Percentiles rank a stretch among this genome's conserved stretches.
phyloP scores from a whole-genome alignment of 2,888 invertebrate species.

The Agonopterix alstromeriana region DNA sequence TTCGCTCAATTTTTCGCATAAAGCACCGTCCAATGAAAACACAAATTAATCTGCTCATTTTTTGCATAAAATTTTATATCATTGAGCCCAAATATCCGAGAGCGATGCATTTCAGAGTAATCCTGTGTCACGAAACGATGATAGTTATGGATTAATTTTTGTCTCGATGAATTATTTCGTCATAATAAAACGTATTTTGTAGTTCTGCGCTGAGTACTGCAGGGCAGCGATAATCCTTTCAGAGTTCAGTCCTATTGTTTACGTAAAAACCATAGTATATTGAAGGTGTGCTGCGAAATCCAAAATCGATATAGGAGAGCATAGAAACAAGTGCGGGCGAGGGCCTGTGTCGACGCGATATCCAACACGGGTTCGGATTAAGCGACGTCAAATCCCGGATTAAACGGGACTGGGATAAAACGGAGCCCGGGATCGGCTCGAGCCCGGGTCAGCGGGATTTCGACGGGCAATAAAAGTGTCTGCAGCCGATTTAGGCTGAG shows the following conservation, averaged over 20 bases:
- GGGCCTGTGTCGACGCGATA: slow-evolving; percentile 77
- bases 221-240: slow-evolving; percentile 34
- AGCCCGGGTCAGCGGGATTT: slow-evolving; percentile 72
- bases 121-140: slow-evolving; percentile 48
- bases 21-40: slow-evolving; percentile 71
- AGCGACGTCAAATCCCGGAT: slow-evolving; percentile 77
- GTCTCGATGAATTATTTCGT: slow-evolving; percentile 59
- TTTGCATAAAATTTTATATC: slow-evolving; percentile 73
- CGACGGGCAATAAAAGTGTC: slow-evolving; percentile 75
- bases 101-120: slow-evolving; percentile 57
- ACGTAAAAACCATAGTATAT: slow-evolving; percentile 27
- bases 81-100: slow-evolving; percentile 66
- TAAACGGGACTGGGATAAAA: slow-evolving; percentile 69
- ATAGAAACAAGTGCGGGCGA: slow-evolving; percentile 50
- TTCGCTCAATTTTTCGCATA: slow-evolving; percentile 72
- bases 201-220: slow-evolving; percentile 13
- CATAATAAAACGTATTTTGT: slow-evolving; percentile 38
- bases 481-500: slow-evolving; percentile 76
- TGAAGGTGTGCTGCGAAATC: slow-evolving; percentile 48
- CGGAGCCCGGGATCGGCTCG: slow-evolving; percentile 58
- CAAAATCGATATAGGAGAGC: slow-evolving; percentile 58
- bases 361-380: slow-evolving; percentile 82
- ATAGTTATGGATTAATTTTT: slow-evolving; percentile 65
- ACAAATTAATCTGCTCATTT: slow-evolving; percentile 76
- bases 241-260: slow-evolving; percentile 38